Conservation (phyloP, 2,797 vertebrate species). For the Thunnus albacares region DNA sequence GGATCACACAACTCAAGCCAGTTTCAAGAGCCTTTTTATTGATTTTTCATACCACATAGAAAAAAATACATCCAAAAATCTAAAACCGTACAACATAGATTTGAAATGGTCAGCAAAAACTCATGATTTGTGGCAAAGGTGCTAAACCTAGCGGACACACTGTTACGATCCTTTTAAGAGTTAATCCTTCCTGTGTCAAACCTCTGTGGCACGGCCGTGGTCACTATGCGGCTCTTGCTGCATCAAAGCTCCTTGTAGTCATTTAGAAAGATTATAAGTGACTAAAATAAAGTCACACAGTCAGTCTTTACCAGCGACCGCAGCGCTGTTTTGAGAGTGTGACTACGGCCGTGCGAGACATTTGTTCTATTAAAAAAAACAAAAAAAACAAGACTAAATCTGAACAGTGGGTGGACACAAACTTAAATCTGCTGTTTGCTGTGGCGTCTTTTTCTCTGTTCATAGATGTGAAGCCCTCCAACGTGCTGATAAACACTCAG, state of each 20-base stretch:
- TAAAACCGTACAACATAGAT: too few species aligned
- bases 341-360: not conserved
- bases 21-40: not conserved
- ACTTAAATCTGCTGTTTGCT: not conserved
- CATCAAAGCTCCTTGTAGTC: constrained; percentile 5
- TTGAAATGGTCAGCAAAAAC: not conserved
- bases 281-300: not conserved
- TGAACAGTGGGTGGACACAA: not conserved
- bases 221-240: not conserved
- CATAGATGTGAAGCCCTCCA: constrained; percentile 96
- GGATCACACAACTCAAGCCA: too few species aligned
- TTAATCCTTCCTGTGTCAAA: constrained; percentile 31
- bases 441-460: not conserved
- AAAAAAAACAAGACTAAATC: too few species aligned
- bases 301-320: not conserved
- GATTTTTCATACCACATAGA: not conserved
- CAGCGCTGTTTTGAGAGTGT: not conserved
- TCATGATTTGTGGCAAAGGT: fast-evolving
- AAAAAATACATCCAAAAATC: too few species aligned
- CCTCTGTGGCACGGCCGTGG: not conserved
- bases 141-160: not conserved
- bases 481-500: constrained; percentile 96
- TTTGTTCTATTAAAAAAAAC: not conserved
- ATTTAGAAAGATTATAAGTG: not conserved
- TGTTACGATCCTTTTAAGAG: not conserved